Evolutionary conservation across 2,888 invertebrate species (phyloP).

Genomic region (Pemphredon lugubris): DNA sequence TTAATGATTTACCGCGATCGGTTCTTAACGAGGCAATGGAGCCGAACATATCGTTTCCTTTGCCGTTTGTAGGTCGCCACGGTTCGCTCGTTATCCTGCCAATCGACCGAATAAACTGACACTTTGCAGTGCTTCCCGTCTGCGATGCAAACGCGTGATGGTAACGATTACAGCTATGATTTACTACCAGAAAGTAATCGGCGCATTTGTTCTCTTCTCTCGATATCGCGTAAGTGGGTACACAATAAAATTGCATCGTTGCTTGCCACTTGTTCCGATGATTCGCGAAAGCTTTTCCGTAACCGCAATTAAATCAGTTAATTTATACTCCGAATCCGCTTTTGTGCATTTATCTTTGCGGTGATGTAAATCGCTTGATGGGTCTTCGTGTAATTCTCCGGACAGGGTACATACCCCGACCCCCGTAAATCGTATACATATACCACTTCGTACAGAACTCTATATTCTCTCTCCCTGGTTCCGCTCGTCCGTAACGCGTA

Average conservation of each 20-base stretch:
- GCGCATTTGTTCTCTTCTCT: too few relatives aligned
- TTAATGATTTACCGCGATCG: conserved; percentile 16
- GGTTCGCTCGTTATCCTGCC: conserved; percentile 5
- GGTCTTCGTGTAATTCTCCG: not conserved
- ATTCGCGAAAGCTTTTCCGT: too few relatives aligned
- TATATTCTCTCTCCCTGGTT: not conserved
- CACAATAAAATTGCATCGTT: too few relatives aligned
- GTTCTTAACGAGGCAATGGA: conserved; percentile 40
- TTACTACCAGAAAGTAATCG: too few relatives aligned
- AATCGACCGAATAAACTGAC: conserved; percentile 13
- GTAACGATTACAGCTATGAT: too few relatives aligned
- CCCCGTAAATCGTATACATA: not conserved
- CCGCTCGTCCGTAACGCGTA: too few relatives aligned
- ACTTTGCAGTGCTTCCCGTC: not conserved
- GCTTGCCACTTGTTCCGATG: too few relatives aligned
- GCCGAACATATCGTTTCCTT: conserved; percentile 23
- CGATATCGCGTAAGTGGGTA: too few relatives aligned
- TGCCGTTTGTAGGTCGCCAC: not conserved
- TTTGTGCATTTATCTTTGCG: not conserved
- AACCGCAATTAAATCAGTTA: not conserved
- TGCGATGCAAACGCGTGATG: too few relatives aligned
- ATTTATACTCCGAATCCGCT: not conserved
- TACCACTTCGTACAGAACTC: too few relatives aligned
- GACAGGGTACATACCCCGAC: not conserved
- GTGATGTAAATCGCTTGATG: not conserved